Conservation (phyloP, 2,797 vertebrate species). For the Carcharodon carcharias region DNA sequence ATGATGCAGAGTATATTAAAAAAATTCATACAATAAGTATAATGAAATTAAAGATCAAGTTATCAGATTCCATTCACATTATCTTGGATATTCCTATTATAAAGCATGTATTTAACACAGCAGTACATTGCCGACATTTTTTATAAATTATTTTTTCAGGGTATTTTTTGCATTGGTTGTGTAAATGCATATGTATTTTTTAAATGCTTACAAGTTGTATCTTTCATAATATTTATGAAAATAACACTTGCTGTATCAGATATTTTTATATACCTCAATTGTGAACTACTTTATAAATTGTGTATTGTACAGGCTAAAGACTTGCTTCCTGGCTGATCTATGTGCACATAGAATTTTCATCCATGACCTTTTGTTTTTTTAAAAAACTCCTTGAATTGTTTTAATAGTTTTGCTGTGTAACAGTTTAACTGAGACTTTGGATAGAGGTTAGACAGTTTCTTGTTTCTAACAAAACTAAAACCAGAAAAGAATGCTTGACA, state of each 20-base stretch:
- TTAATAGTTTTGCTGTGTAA: not conserved
- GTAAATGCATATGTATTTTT: no score
- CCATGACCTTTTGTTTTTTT: not conserved
- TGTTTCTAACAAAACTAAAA: not conserved
- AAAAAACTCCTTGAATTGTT: not conserved
- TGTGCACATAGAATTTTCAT: not conserved
- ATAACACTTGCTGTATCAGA: not conserved
- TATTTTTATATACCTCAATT: not conserved
- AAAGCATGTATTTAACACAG: not conserved
- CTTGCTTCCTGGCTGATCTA: not conserved
- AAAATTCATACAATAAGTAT: not conserved
- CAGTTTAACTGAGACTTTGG: not conserved
- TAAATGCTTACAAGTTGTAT: not conserved
- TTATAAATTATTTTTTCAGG: not conserved
- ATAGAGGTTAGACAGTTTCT: not conserved
- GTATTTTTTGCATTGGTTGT: not conserved
- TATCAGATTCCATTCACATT: not conserved
- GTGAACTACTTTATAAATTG: not conserved
- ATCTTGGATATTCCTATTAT: not conserved
- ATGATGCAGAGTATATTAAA: not conserved
- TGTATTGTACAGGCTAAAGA: not conserved
- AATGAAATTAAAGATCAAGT: not conserved
- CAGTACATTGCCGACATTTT: not conserved
- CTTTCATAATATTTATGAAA: not conserved
- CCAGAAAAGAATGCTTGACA: not conserved